Evolutionary conservation across 2,113 vertebrate species (phyloP), one percentile per base, ranked within the genome.

Genomic region (Holacanthus passer): DNA sequence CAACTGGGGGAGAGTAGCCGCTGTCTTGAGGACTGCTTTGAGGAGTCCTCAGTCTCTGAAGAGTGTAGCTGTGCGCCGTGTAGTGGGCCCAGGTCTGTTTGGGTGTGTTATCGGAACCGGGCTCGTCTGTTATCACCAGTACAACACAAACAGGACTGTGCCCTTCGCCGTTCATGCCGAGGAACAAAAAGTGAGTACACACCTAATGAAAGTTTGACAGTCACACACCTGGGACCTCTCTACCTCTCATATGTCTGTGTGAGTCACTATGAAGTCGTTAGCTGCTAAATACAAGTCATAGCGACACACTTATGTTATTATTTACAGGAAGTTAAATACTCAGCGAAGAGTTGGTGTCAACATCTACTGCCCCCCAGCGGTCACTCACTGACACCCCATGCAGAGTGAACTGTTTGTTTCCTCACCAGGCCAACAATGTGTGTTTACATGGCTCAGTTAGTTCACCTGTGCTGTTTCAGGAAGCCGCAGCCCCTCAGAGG

Each of bases 161-260:
- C 86, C 85, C 41, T 82, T 81, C 53, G 43, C 81, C 6, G 93
- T 94, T 9, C 56, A 83, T 17, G 93, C 94, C 0, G 82, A 86
- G 48, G 85, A 74, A 32, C 48, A 85, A n/a, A 90, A 89, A 53
- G 89, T 93, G 68, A 91, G 90, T 85, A 8, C 5, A 52, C 6
- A 13, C 50, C 16, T 39, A 20, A 13, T 24, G 3, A 43, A 72
- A 71, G 32, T 71, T 47, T 43, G 17, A 53, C 22, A 53, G 19
- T 50, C 45, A 48, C 5, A 1, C 2, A 1, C 5, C 0, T 5
- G 17, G 29, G n/a, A 19, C 7, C 0, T 2, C 5, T 41, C 1
- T 8, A 14, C 1, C 2, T 13, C 7, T 17, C 12, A 3, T 5
- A 0, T 32, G 16, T 29, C n/a, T 16, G 29, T 39, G 3, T 14